Percentiles rank a stretch among this genome's conserved stretches.
Evolutionary conservation across 2,797 vertebrate genomes (phyloP).

Genomic region (Pseudochirops corinnae): DNA sequence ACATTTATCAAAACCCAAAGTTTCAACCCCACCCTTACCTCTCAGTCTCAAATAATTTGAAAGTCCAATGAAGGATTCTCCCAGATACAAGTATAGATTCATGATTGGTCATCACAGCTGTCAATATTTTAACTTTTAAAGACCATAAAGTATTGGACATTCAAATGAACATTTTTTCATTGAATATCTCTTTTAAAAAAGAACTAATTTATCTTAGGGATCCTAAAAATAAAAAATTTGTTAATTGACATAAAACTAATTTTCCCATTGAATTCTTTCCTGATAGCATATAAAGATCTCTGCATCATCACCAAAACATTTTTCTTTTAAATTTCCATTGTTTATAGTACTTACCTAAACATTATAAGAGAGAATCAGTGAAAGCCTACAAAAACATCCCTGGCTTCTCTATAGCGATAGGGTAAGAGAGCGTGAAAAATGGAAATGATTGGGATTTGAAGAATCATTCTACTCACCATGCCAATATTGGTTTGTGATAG

Average conservation of each 20-base stretch:
- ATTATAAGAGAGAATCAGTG: slow-evolving; percentile 23
- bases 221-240: neutral
- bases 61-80: neutral
- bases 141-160: slow-evolving; percentile 12
- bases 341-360: neutral
- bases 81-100: neutral
- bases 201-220: neutral
- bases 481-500: neutral
- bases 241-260: neutral
- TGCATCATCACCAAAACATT: slow-evolving; percentile 16
- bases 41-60: neutral
- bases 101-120: slow-evolving; percentile 16
- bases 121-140: slow-evolving; percentile 23
- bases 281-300: neutral
- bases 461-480: neutral
- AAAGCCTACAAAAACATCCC: neutral
- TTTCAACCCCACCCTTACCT: neutral
- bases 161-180: slow-evolving; percentile 20
- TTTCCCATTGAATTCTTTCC: neutral
- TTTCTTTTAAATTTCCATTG: neutral
- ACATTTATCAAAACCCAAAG: neutral
- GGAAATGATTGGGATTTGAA: slow-evolving; percentile 29
- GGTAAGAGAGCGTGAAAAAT: slow-evolving; percentile 29
- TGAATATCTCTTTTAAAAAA: slow-evolving; percentile 6
- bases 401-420: slow-evolving; percentile 20